phyloP scores from a whole-genome alignment of 2,113 vertebrate species.

The Seriola dumerili region DNA sequence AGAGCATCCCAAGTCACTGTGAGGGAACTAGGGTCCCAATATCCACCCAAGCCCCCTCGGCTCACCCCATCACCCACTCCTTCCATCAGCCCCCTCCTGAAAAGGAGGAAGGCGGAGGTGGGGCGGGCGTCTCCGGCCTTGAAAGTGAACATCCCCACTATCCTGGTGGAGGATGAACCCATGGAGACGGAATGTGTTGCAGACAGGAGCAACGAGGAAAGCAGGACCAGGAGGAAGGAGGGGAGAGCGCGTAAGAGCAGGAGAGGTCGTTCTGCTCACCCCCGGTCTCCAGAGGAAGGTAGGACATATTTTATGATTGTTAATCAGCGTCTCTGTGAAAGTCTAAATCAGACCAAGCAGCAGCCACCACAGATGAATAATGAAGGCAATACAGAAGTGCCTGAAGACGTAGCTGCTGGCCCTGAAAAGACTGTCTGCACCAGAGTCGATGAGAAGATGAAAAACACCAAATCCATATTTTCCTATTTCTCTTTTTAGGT shows the following conservation, averaged over 20 bases:
- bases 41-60: constrained; percentile 58
- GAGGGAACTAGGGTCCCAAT: constrained; percentile 45
- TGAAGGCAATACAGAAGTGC: not conserved
- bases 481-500: not conserved
- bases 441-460: not conserved
- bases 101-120: constrained; percentile 78
- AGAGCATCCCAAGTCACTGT: constrained; percentile 26
- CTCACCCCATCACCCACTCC: constrained; percentile 59
- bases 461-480: not conserved
- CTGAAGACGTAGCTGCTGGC: not conserved
- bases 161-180: constrained; percentile 77
- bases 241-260: constrained; percentile 56
- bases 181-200: constrained; percentile 73
- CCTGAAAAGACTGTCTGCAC: not conserved
- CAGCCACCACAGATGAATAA: not conserved
- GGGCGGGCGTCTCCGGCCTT: constrained; percentile 36
- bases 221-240: constrained; percentile 78
- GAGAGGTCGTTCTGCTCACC: constrained; percentile 80
- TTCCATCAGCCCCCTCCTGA: constrained; percentile 69
- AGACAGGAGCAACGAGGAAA: constrained; percentile 71
- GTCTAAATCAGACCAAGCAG: not conserved
- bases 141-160: constrained; percentile 73
- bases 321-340: not conserved
- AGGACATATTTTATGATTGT: constrained; percentile 45
- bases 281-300: constrained; percentile 90